Conservation (phyloP, 1,140 invertebrate genomes). For the Notospermus geniculatus region DNA sequence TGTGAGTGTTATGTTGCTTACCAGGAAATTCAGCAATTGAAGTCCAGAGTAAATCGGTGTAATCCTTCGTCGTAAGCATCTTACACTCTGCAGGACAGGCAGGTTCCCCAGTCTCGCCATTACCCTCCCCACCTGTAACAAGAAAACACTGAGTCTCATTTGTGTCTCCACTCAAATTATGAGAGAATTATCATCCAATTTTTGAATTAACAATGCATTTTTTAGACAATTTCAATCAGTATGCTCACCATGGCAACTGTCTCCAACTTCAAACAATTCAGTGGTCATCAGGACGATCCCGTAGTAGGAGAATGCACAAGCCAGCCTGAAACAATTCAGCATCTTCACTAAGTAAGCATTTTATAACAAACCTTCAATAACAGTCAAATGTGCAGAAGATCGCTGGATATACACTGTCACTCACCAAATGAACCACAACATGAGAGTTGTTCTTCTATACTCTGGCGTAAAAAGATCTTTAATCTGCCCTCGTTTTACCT, state of each 20-base stretch:
- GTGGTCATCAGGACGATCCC: constrained; percentile 93
- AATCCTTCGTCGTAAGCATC: constrained; percentile 78
- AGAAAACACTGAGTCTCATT: too few relatives aligned
- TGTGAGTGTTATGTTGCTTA: constrained; percentile 34
- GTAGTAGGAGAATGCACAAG: constrained; percentile 94
- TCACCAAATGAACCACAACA: constrained; percentile 93
- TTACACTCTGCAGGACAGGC: constrained; percentile 71
- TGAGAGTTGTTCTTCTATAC: constrained; percentile 75
- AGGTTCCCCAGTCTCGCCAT: constrained; percentile 33
- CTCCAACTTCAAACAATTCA: constrained; percentile 75
- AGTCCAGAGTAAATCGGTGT: constrained; percentile 91
- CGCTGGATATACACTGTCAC: constrained; percentile 16
- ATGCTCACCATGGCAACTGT: constrained; percentile 58
- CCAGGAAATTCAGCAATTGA: constrained; percentile 94
- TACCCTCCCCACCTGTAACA: constrained; percentile 2
- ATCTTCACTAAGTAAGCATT: constrained; percentile 21
- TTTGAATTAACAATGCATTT: too few relatives aligned
- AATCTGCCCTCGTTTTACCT: constrained; percentile 65
- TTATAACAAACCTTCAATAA: not conserved
- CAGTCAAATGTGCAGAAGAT: not conserved
- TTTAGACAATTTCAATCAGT: too few relatives aligned
- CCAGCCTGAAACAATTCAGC: constrained; percentile 77
- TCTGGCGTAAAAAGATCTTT: constrained; percentile 77
- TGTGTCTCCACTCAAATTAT: too few relatives aligned
- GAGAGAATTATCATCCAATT: too few relatives aligned